phyloP scores from a whole-genome alignment of 2,113 vertebrate genomes.

The Melanerpes formicivorus region DNA sequence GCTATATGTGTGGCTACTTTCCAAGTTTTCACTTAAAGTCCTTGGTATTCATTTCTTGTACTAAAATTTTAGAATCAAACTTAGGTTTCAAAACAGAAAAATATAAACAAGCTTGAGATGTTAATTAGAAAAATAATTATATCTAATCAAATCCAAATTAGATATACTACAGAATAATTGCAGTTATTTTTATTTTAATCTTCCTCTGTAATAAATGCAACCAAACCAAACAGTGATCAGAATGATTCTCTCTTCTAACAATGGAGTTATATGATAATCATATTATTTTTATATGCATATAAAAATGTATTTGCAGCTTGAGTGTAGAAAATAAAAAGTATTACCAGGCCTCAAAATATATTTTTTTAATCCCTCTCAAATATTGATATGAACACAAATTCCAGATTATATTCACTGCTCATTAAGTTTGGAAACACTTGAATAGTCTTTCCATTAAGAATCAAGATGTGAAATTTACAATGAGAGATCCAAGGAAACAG shows the following conservation, averaged over 20 bases:
- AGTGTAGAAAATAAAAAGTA: background rate
- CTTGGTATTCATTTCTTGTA: background rate
- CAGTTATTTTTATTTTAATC: background rate
- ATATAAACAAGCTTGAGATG: background rate
- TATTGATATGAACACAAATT: background rate
- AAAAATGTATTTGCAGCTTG: background rate
- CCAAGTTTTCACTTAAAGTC: background rate
- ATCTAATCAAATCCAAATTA: background rate
- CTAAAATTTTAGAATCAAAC: background rate
- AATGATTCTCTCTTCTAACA: background rate
- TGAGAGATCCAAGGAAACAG: background rate
- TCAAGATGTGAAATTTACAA: background rate
- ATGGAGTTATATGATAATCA: background rate
- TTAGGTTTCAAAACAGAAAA: background rate
- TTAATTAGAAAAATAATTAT: background rate
- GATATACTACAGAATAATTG: background rate
- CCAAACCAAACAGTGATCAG: background rate
- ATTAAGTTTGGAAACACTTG: background rate
- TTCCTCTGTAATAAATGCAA: background rate
- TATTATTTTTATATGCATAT: background rate
- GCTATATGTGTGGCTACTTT: conserved; percentile 8
- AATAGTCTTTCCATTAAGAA: background rate
- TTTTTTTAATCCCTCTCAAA: background rate
- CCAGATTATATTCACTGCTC: background rate
- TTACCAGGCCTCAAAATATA: background rate